Evolutionary conservation across 2,888 invertebrate species (phyloP), one percentile per base, ranked within the genome.

Genomic region (Pachycephus smyrnensis): DNA sequence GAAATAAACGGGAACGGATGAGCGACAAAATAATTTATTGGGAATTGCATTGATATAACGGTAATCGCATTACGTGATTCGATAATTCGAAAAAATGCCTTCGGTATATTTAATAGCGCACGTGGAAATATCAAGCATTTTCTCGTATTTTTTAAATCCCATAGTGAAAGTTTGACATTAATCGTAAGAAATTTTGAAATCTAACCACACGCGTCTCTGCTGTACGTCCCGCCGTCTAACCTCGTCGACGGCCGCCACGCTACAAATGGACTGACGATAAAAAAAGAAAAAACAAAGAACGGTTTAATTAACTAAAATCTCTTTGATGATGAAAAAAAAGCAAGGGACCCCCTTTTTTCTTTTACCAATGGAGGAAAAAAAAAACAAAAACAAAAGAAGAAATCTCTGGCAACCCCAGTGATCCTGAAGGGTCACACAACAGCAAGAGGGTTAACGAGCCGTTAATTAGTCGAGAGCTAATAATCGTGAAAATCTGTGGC

Each of bases 71-170:
- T 0, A 4, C 37, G 12, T 15, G 37, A 37, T 37, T 37, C 12
- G 12, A 15, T 15, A 15, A 37, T 15, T 37, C 37, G 1, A 40
- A 40, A 40, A 40, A 40, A 2, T 9, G 2, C 2, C 6, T 1
- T 1, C 6, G 2, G 15, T 6, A 55, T 1, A 2, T 23, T 23
- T 6, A 23, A 9, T 2, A 9, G 23, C 1, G 0, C 23, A 23
- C 2, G 6, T 23, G 9, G 9, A 23, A 23, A 23, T 2, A 40
- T 15, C 0, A 55, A 4, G 1, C 1, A 9, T 1, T 23, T 55
- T 23, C 4, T 23, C 1, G 0, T 40, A 23, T 40, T 23, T 55
- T 9, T 6, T 23, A 55, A 55, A 9, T 55, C 6, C 2, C 23
- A 6, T 40, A 12, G 9, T 9, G 4, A 35, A 40, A 12, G 1